Conservation (phyloP, 2,113 vertebrate species). For the Tachycineta bicolor region DNA sequence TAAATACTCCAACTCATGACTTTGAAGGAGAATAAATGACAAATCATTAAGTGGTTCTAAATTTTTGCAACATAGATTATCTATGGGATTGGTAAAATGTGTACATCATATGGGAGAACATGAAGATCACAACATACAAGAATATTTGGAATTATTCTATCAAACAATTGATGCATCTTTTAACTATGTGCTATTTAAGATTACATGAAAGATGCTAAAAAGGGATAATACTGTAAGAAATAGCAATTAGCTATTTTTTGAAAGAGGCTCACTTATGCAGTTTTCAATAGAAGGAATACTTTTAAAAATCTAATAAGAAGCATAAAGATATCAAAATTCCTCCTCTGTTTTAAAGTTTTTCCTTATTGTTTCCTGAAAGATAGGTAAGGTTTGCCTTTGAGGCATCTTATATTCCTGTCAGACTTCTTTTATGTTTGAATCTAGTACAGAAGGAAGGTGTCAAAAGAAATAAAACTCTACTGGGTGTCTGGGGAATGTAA, state of each 20-base stretch:
- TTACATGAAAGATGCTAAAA: not conserved
- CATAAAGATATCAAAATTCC: slow-evolving; percentile 11
- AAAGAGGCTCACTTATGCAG: not conserved
- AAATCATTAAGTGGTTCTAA: not conserved
- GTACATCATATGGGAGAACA: not conserved
- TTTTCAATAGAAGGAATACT: not conserved
- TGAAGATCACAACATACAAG: not conserved
- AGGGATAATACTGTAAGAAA: not conserved
- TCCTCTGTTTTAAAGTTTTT: not conserved
- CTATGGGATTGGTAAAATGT: not conserved
- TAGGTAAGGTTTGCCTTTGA: slow-evolving; percentile 79
- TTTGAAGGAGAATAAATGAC: not conserved
- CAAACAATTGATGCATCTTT: not conserved
- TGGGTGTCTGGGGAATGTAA: slow-evolving; percentile 84
- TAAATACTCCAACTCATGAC: not conserved
- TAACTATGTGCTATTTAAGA: not conserved
- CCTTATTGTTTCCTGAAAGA: slow-evolving; percentile 59
- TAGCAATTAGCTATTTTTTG: not conserved
- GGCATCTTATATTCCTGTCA: slow-evolving; percentile 86
- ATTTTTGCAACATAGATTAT: not conserved
- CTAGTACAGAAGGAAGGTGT: slow-evolving; percentile 85
- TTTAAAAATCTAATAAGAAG: not conserved
- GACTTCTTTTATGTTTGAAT: slow-evolving; percentile 80
- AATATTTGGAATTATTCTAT: not conserved
- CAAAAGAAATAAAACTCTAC: slow-evolving; percentile 86